Conservation (phyloP, 2,113 vertebrate species). For the Oncorhynchus kisutch region DNA sequence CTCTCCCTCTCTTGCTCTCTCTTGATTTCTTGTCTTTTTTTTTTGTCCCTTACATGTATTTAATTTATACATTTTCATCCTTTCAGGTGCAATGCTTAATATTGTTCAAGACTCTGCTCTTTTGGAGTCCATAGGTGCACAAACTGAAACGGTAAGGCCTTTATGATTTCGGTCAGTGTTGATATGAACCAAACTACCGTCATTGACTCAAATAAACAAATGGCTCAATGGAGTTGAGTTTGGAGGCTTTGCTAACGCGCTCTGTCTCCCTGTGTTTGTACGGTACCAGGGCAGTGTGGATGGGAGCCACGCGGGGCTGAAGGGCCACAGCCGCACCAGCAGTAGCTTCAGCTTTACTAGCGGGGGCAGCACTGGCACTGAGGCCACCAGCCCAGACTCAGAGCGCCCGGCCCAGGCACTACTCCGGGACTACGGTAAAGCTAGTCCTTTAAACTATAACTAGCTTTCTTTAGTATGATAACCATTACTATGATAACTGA, state of each 20-base stretch:
- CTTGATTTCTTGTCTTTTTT: neutral
- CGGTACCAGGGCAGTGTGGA: conserved; percentile 63
- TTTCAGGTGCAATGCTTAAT: conserved; percentile 93
- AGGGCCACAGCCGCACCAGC: conserved; percentile 87
- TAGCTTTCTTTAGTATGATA: neutral
- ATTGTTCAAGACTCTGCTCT: conserved; percentile 96
- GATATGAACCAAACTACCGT: neutral
- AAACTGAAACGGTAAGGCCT: conserved; percentile 86
- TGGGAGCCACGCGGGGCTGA: conserved; percentile 63
- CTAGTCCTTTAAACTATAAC: neutral
- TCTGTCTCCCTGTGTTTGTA: neutral
- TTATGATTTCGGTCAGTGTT: neutral
- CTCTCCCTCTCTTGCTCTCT: neutral
- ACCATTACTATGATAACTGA: neutral
- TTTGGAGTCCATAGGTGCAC: conserved; percentile 89
- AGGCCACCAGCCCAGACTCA: conserved; percentile 87
- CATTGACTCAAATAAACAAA: neutral
- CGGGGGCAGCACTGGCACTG: conserved; percentile 84
- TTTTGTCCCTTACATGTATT: neutral
- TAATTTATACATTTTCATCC: neutral
- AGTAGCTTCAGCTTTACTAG: conserved; percentile 90
- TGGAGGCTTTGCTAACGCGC: neutral
- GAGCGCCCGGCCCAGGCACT: conserved; percentile 89
- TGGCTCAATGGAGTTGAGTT: neutral
- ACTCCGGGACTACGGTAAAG: conserved; percentile 91